These are phyloP conservation scores for Charanyca ferruginea DNA, from an alignment of 2,888 invertebrate species.

Conservation along the genomic window DNA sequence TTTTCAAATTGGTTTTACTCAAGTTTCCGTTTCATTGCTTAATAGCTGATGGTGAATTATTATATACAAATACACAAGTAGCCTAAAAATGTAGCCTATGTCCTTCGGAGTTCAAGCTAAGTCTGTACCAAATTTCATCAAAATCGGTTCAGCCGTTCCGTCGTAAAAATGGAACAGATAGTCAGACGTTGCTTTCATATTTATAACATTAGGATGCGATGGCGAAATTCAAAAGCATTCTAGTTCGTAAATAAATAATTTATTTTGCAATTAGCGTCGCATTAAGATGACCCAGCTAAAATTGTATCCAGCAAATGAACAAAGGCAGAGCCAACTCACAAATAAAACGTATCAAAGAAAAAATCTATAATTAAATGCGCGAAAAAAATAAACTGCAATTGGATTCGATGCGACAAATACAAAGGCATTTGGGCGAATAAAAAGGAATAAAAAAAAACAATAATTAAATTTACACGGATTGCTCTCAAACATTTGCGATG, in stretches of 20 bases:
- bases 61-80: too few species aligned
- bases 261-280: neutral
- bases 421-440: constrained; percentile 39
- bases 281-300: constrained; percentile 15
- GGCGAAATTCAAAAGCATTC: neutral
- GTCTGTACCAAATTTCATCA: too few species aligned
- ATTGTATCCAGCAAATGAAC: constrained; percentile 21
- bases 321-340: constrained; percentile 9
- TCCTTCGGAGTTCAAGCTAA: too few species aligned
- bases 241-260: constrained; percentile 10
- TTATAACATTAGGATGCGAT: neutral
- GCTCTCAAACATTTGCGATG: constrained; percentile 69
- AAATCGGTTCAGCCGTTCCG: too few species aligned
- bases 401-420: constrained; percentile 40
- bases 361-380: constrained; percentile 39
- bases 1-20: too few species aligned
- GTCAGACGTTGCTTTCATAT: too few species aligned
- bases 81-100: too few species aligned
- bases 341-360: constrained; percentile 40
- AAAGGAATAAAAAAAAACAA: constrained; percentile 45
- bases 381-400: constrained; percentile 44
- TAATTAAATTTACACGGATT: constrained; percentile 65
- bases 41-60: too few species aligned
- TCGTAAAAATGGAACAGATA: too few species aligned
- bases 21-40: too few species aligned